Base-by-base conservation (phyloP, 2,113 vertebrate genomes). In the Gymnogyps californianus region DNA sequence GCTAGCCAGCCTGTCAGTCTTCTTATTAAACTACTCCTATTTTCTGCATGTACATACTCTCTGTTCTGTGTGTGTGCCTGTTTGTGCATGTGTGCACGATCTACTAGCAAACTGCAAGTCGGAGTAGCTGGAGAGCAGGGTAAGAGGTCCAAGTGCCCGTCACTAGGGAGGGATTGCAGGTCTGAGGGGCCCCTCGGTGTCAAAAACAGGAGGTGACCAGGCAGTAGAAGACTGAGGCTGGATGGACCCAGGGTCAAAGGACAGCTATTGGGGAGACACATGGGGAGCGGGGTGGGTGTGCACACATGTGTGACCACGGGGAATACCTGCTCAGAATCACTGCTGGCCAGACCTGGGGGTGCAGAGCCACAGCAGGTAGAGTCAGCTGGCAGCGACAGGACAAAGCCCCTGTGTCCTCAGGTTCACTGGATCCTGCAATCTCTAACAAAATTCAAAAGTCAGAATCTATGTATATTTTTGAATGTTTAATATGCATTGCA, bases 251-350 rank as follows among this genome's bases (percentile, higher is more conserved):
- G 46, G 12, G 10, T 38, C 62, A 38, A 61, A 69, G 46, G 34
- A 61, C 34, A 54, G 29, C 8, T 62, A 7, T 0, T n/a, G 62
- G n/a, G 62, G 21, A 44, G 16, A 18, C 21, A 29, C 29, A 19
- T 5, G 29, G 34, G 16, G 29, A 22, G 61, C 16, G 20, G 9
- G 11, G 44, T 6, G 44, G 7, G 26, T 13, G 17, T 3, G 3
- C 28, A 28, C n/a, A 24, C 2, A 0, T 46, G 54, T 52, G 17
- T 38, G 22, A 54, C 6, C 22, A 19, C 0, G 0, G 25, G 17
- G 34, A 54, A 54, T 26, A 54, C 16, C 31, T 58, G 65, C 70
- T 64, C 55, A 59, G 59, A 66, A n/a, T 69, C n/a, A 21, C 8
- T 25, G 2, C 31, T 36, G 66, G 22, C 15, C 61, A 26, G 22